Evolutionary conservation across 2,113 vertebrate species (phyloP).

Genomic region (Ailurus styani): DNA sequence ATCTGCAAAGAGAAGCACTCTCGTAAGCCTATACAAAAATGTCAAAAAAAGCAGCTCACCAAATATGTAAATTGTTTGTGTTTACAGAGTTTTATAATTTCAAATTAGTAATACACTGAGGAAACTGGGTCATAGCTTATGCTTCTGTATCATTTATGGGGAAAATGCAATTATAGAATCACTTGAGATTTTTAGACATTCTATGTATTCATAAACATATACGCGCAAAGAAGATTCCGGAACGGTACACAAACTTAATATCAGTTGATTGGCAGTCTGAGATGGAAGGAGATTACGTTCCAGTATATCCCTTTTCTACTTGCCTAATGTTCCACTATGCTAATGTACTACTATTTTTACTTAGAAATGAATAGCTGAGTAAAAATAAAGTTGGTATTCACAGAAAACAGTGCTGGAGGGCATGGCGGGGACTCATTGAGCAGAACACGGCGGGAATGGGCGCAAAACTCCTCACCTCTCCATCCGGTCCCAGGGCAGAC

Average conservation of each 20-base stretch:
- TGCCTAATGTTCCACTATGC: neutral
- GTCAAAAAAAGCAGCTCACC: neutral
- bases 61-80: neutral
- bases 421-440: neutral
- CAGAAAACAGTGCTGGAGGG: neutral
- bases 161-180: neutral
- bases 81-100: neutral
- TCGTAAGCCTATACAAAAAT: neutral
- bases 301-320: neutral
- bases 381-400: neutral
- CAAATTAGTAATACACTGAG: neutral
- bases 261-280: neutral
- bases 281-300: neutral
- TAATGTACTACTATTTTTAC: neutral
- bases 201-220: neutral
- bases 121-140: neutral
- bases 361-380: neutral
- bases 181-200: neutral
- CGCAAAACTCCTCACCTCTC: conserved; percentile 87
- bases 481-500: conserved; percentile 92
- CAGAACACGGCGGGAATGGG: neutral
- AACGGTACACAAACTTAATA: neutral
- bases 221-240: neutral
- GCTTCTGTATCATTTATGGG: neutral
- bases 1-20: neutral